Evolutionary conservation across 2,888 invertebrate species (phyloP).

Genomic region (Meiosimyza platycephala): DNA sequence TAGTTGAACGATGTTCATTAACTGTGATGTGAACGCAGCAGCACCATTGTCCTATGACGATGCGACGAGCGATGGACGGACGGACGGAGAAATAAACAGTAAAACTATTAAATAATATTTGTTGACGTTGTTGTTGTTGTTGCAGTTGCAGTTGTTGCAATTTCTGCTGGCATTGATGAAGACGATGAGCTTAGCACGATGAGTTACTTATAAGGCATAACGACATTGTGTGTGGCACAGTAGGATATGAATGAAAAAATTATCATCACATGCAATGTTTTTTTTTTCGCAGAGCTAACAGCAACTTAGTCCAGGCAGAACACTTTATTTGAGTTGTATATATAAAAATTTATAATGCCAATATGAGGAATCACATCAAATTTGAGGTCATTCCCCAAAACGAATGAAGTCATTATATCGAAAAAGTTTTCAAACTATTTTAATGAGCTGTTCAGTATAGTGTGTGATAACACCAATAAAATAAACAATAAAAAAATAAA

Average conservation of each 20-base stretch:
- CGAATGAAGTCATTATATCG: too few species aligned
- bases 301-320: neutral
- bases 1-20: too few species aligned
- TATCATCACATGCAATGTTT: too few species aligned
- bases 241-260: too few species aligned
- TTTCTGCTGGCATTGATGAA: neutral
- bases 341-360: too few species aligned
- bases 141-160: neutral
- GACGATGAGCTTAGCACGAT: slow-evolving; percentile 8
- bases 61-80: neutral
- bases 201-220: neutral
- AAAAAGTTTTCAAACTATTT: too few species aligned
- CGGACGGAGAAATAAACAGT: neutral
- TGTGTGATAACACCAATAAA: too few species aligned
- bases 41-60: neutral
- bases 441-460: too few species aligned
- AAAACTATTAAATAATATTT: slow-evolving; percentile 21
- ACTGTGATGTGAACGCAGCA: neutral
- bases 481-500: too few species aligned
- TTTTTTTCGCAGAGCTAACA: neutral
- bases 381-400: too few species aligned
- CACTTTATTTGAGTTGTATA: too few species aligned
- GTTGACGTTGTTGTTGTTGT: neutral
- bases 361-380: too few species aligned
- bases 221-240: neutral